These are phyloP conservation scores for Picathartes gymnocephalus DNA, from an alignment of 2,113 vertebrate genomes.

Conservation along the genomic window DNA sequence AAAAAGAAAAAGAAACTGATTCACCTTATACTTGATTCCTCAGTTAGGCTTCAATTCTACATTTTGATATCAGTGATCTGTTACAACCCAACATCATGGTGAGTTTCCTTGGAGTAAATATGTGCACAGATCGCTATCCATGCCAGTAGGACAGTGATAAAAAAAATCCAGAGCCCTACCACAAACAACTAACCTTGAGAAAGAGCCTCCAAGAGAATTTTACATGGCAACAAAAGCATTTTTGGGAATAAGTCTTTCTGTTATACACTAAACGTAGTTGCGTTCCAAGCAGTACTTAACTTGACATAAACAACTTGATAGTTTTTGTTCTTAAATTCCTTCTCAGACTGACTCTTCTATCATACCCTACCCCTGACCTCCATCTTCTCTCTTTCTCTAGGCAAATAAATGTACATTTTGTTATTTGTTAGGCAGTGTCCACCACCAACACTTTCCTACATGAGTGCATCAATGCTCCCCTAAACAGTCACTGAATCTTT, in stretches of 20 bases:
- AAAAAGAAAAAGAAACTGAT: accelerated
- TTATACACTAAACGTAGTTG: neutral
- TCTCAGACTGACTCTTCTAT: neutral
- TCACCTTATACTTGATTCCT: neutral
- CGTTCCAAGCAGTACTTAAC: neutral
- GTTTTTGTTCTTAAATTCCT: neutral
- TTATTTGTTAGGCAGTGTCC: neutral
- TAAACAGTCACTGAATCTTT: neutral
- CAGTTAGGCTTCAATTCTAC: neutral
- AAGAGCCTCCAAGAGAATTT: neutral
- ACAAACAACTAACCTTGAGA: neutral
- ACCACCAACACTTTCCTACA: neutral
- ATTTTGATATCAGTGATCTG: neutral
- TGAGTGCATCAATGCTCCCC: neutral
- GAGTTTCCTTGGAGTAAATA: neutral
- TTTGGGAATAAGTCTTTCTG: neutral
- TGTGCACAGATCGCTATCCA: neutral
- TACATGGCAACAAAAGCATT: neutral
- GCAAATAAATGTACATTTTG: neutral
- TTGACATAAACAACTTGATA: neutral
- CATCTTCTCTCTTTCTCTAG: neutral
- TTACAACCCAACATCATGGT: neutral
- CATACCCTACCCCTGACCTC: neutral
- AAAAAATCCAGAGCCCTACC: neutral
- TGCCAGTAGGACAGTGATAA: neutral